Evolutionary conservation across 2,797 vertebrate species (phyloP).

Genomic region (Acanthiza pusilla): DNA sequence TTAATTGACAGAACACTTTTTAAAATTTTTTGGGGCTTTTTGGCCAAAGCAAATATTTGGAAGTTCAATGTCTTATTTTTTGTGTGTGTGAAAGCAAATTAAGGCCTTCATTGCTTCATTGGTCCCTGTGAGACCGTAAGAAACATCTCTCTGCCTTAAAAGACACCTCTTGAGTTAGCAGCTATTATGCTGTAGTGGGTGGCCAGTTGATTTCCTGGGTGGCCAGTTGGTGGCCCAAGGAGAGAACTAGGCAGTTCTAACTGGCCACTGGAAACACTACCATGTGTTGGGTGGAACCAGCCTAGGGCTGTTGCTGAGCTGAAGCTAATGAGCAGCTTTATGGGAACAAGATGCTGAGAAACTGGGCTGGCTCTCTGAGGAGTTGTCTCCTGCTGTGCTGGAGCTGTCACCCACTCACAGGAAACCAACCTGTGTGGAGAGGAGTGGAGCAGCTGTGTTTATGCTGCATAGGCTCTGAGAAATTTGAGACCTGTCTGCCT

Average conservation of each 20-base stretch:
- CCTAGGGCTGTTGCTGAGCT: conserved; percentile 11
- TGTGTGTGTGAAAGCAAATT: neutral
- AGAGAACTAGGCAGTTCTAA: conserved; percentile 30
- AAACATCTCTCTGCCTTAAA: neutral
- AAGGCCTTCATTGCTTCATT: neutral
- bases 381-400: neutral
- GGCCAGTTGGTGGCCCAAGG: conserved; percentile 12
- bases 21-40: neutral
- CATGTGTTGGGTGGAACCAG: conserved; percentile 59
- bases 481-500: neutral
- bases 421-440: neutral
- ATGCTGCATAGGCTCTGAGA: fast-evolving
- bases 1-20: neutral
- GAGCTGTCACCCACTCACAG: neutral
- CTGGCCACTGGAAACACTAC: conserved; percentile 35
- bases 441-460: neutral
- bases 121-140: neutral
- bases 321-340: conserved; percentile 20
- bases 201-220: conserved; percentile 37
- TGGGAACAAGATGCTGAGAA: conserved; percentile 49
- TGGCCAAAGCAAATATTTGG: neutral
- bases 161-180: neutral
- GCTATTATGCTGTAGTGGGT: conserved; percentile 27
- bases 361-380: neutral
- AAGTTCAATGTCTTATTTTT: neutral